Percentiles rank a stretch among this genome's conserved stretches.
These are phyloP conservation scores for Homarus americanus DNA, from an alignment of 1,140 invertebrate species.

Conservation along the genomic window DNA sequence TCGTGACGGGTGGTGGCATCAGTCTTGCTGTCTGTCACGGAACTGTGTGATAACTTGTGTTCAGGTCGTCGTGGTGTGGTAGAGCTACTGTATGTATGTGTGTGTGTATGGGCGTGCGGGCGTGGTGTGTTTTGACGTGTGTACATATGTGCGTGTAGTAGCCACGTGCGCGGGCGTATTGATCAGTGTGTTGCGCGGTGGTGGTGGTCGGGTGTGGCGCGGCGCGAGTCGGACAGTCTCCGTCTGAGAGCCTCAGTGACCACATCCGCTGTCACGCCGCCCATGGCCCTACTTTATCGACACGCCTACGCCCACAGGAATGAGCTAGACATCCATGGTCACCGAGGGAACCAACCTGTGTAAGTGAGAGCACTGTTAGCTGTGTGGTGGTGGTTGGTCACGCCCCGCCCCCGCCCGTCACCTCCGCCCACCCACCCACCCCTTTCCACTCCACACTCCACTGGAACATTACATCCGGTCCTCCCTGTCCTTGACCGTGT, in stretches of 20 bases:
- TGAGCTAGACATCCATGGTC: conserved; percentile 54
- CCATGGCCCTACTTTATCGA: conserved; percentile 43
- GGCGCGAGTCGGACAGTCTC: conserved; percentile 42
- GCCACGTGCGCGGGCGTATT: conserved; percentile 63
- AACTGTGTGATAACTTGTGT: too few relatives aligned
- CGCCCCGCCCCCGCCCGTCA: not conserved
- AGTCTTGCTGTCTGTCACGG: too few relatives aligned
- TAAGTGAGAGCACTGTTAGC: not conserved
- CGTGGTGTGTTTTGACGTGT: conserved; percentile 37
- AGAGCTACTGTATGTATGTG: conserved; percentile 19
- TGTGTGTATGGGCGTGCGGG: conserved; percentile 44
- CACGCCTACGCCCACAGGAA: conserved; percentile 42
- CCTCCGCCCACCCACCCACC: not conserved
- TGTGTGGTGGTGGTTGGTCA: not conserved
- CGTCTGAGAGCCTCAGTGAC: conserved; percentile 52
- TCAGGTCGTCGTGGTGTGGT: too few relatives aligned
- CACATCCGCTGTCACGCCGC: conserved; percentile 22
- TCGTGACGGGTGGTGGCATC: too few relatives aligned
- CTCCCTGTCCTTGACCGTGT: not conserved
- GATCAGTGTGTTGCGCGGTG: conserved; percentile 50
- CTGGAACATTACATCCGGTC: not conserved
- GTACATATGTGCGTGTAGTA: conserved; percentile 36
- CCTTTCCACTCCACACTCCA: too few relatives aligned
- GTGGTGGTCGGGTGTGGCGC: conserved; percentile 20
- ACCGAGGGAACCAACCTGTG: conserved; percentile 61